Evolutionary conservation across 2,113 vertebrate genomes (phyloP).

Genomic region (Zapus hudsonius): DNA sequence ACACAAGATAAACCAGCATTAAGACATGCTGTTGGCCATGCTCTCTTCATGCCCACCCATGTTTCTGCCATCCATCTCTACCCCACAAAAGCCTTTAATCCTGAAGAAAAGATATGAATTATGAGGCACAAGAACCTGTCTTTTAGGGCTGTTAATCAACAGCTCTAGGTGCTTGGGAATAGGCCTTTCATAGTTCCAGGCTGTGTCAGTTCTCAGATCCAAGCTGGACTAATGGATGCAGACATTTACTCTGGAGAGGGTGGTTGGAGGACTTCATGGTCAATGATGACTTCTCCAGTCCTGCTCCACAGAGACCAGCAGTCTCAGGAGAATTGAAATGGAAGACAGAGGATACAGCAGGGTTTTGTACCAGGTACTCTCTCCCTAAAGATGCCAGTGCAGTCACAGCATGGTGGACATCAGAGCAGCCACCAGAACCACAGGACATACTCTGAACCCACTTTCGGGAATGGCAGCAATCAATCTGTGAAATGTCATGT

Average conservation of each 20-base stretch:
- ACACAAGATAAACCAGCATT: background rate
- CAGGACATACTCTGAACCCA: background rate
- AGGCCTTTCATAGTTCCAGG: conserved; percentile 20
- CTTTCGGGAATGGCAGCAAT: background rate
- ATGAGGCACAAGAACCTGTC: background rate
- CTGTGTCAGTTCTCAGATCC: background rate
- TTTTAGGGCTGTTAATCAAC: conserved; percentile 22
- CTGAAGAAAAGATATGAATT: conserved; percentile 24
- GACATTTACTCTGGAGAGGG: background rate
- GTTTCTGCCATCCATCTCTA: conserved; percentile 10
- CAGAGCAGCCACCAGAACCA: background rate
- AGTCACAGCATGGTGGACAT: rapidly evolving
- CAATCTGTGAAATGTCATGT: background rate
- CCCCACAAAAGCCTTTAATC: conserved; percentile 27
- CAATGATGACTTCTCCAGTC: background rate
- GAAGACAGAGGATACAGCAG: background rate
- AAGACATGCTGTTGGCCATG: background rate
- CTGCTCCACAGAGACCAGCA: background rate
- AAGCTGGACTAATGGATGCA: background rate
- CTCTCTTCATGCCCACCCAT: background rate
- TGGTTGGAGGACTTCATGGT: background rate
- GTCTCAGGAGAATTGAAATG: background rate
- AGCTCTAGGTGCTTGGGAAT: background rate
- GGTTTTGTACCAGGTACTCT: background rate
- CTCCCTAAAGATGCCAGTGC: background rate